Conservation (phyloP, 2,113 vertebrate species). For the Hemibagrus wyckioides region DNA sequence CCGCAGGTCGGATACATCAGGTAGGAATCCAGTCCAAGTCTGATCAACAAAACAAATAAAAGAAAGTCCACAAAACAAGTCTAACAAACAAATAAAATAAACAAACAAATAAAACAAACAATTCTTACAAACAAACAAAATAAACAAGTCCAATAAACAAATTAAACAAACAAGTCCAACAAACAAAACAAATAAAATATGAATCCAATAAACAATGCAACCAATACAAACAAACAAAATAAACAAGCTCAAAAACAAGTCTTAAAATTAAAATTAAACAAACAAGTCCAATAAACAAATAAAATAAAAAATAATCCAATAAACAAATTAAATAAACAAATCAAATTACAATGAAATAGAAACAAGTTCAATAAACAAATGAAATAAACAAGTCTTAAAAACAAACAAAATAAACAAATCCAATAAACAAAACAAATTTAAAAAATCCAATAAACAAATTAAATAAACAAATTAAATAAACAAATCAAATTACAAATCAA, state of each 20-base stretch:
- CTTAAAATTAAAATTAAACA: background rate
- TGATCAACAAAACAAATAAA: background rate
- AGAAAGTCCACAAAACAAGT: background rate
- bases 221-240: background rate
- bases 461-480: background rate
- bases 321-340: background rate
- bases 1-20: slow-evolving; percentile 88
- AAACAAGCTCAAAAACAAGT: background rate
- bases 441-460: background rate
- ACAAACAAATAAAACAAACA: background rate
- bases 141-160: background rate
- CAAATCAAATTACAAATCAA: background rate
- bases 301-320: background rate
- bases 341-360: too few species aligned
- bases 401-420: background rate
- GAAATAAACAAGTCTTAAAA: background rate
- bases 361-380: background rate
- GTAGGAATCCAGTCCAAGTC: slow-evolving; percentile 46
- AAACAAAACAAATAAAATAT: background rate
- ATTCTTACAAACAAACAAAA: background rate
- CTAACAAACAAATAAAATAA: background rate
- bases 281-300: background rate
- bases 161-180: background rate
- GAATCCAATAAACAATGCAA: background rate
- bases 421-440: background rate